Base-by-base conservation (phyloP, 2,797 vertebrate genomes). In the Oreortyx pictus region DNA sequence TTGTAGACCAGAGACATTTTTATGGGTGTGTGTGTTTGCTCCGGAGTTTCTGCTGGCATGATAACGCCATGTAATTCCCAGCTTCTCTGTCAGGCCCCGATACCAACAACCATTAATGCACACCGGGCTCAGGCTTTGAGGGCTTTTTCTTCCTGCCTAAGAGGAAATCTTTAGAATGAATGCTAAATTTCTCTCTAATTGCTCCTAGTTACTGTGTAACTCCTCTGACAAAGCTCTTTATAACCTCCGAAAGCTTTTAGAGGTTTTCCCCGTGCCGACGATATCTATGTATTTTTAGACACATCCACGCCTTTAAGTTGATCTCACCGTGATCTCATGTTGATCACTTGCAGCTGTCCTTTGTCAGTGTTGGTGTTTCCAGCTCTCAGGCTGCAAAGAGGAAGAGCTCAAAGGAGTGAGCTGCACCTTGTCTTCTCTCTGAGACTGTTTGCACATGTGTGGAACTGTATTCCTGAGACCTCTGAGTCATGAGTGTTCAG, bases 141-240 rank as follows among this genome's bases (percentile, higher is more conserved):
- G 1, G 2, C 22, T 92, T 91, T 78, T 64, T 80, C 41, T 16
- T 90, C 80, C 59, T 87, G 33, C 52, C 61, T 74, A 47, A 80
- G 79, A 80, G 66, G 65, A 92, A 85, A 62, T 82, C 57, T 82
- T 92, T 72, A 68, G 68, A 39, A 59, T 71, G 82, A 85, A 82
- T 72, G n/a, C 46, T 41, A 87, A 50, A 82, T 90, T 92, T 89
- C 57, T 62, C 41, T 85, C 67, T 3, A 1, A 65, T 87, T 52
- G 72, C 20, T 88, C 79, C 82, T 70, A 41, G 43, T 68, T 43
- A 8, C 46, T 57, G 33, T 74, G 24, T 41, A 50, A 52, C 46
- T 49, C 46, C 37, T 39, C 17, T 41, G 61, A 85, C 43, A 88
- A 74, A 74, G 78, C 72, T 90, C 49, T 84, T 82, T 47, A 35